Conservation (phyloP, 2,113 vertebrate species). For the Eonycteris spelaea region DNA sequence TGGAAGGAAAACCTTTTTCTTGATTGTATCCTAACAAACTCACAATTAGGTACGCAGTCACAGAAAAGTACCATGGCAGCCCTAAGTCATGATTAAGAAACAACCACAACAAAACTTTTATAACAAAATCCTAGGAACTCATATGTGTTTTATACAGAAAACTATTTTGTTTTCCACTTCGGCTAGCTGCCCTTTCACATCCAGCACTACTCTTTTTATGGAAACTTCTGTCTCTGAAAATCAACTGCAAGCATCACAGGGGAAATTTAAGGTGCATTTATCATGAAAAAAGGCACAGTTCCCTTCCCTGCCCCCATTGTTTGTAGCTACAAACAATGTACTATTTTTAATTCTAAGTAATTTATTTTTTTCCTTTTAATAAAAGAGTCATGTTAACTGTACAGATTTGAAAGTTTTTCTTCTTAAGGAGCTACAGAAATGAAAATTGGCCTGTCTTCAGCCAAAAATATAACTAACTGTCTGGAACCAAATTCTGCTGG, state of each 20-base stretch:
- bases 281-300: constrained; percentile 36
- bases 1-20: not conserved
- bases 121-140: not conserved
- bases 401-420: constrained; percentile 32
- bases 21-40: not conserved
- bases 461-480: constrained; percentile 20
- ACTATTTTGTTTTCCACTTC: not conserved
- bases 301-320: constrained; percentile 17
- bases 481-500: not conserved
- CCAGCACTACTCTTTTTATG: not conserved
- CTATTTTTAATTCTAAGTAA: constrained; percentile 52
- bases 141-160: not conserved
- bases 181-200: not conserved
- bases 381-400: not conserved
- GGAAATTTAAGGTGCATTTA: constrained; percentile 37
- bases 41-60: not conserved
- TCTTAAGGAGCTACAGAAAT: not conserved
- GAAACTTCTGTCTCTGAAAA: constrained; percentile 17
- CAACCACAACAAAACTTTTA: not conserved
- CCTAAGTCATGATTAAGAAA: not conserved
- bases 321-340: not conserved
- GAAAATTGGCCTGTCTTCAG: not conserved
- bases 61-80: not conserved
- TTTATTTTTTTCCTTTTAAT: constrained; percentile 39
- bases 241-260: not conserved